Base-by-base conservation (phyloP, 2,888 invertebrate species). In the Eurytoma californica region DNA sequence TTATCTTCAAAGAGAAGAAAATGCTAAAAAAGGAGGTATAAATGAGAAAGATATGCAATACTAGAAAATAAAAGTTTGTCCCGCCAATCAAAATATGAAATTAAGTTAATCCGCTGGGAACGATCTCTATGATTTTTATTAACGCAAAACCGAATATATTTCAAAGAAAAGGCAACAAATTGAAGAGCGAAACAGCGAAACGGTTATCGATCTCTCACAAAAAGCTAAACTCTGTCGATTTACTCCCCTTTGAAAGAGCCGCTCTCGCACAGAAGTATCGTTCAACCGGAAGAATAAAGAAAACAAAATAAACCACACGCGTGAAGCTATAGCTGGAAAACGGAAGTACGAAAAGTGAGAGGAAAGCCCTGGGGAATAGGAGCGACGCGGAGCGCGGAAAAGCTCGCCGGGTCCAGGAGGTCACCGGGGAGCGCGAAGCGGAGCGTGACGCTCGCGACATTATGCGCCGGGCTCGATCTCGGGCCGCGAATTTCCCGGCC, bases 361-460 rank as follows among this genome's bases (percentile, higher is more conserved):
- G 39, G 39, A 39, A 39, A 53, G 3, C 53, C 53, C 16, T 4
- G 3, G 53, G 16, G 53, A 14, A n/a, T n/a, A 2, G 16, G 16
- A 24, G 24, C 24, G 24, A 24, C 24, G 24, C 24, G 24, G 24
- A 53, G 14, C 53, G 53, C n/a, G 53, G 14, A 30, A 9, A 9
- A 49, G 49, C 49, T 49, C 49, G 9, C 49, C 12, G 49, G 49
- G 12, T 9, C 12, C 49, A 14, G 49, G 14, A n/a, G 16, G n/a
- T 53, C 16, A 20, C 14, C 30, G 13, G 20, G n/a, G 9, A 39
- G 5, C 18, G 47, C 51, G 28, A 60, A 75, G 18, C 63, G 39
- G 63, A 63, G 63, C 63, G 39, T 63, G 55, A 39, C 55, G 24
- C 68, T 5, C n/a, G 30, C 68, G 60, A 14, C 14, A n/a, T 28